Evolutionary conservation across 2,797 vertebrate genomes (phyloP).

Genomic region (Sus cebifrons): DNA sequence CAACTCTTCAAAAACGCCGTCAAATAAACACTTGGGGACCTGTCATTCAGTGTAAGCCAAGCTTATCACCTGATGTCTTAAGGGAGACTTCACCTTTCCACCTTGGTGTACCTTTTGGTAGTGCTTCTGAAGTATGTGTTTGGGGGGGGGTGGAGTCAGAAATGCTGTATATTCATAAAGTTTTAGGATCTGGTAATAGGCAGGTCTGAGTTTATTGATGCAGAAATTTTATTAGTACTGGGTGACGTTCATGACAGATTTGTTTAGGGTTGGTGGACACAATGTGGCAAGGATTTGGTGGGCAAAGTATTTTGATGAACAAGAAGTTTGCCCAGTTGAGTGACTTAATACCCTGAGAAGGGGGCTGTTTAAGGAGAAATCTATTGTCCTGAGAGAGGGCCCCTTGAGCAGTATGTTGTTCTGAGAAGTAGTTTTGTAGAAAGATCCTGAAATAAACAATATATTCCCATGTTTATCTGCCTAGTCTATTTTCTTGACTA

Average conservation of each 20-base stretch:
- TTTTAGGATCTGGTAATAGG: neutral
- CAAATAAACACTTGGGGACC: neutral
- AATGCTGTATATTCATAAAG: neutral
- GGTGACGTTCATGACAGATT: neutral
- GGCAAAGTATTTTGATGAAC: constrained; percentile 59
- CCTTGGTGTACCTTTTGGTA: neutral
- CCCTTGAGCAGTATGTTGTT: neutral
- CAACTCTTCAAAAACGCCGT: neutral
- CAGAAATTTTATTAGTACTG: constrained; percentile 16
- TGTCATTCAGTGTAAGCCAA: neutral
- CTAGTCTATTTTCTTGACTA: neutral
- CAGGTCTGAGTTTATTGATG: neutral
- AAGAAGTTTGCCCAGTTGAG: neutral
- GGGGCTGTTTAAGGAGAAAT: neutral
- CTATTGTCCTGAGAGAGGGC: neutral
- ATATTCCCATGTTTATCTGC: neutral
- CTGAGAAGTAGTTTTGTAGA: neutral
- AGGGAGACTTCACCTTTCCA: neutral
- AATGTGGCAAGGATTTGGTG: neutral
- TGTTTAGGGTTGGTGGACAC: neutral
- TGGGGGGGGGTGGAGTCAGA: fast-evolving
- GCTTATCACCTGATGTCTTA: neutral
- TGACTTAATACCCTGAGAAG: neutral
- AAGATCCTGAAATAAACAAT: neutral
- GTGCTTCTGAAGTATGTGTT: neutral